Base-by-base conservation (phyloP, 2,797 vertebrate species). In the Diplodus sargus region DNA sequence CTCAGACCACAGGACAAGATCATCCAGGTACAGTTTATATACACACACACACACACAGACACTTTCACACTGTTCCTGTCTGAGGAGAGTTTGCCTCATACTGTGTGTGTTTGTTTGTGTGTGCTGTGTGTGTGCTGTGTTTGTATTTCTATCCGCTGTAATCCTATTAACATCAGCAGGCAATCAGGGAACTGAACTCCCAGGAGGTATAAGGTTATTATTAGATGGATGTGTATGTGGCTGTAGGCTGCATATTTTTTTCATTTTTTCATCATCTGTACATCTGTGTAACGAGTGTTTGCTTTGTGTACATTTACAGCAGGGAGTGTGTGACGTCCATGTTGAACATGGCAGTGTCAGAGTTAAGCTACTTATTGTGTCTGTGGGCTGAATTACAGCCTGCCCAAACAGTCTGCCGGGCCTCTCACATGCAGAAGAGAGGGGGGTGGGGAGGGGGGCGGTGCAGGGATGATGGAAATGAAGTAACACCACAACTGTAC, bases 1-100 rank as follows among this genome's bases (percentile, higher is more conserved):
- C 96, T 98, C 79, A 92, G 65, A 47, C 90, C 96, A 25, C 95
- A 96, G 88, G 97, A 98, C 93, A 94, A 96, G n/a, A 96, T 98
- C 34, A 48, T 97, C 9, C 95, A 97, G 97, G 97, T 98, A 88
- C 43, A 45, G 12, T 45, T 2, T 15, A 45, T 9, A 34, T 59
- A 42, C 53, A 60, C 14, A 18, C 66, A 59, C 58, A 52, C 71
- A 59, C 58, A 52, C 25, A 25, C 25, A 42, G 5, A 5, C 48
- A 28, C 18, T 39, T 28, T 28, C 28, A 28, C 28, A 28, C 4
- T 28, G 28, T 28, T 28, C 28, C 30, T 34, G 30, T 7, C 30
- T 34, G 30, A 34, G 6, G 34, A 34, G 34, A 34, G 34, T 34
- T 11, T 39, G 28, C 18, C 4, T 17, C 13, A 49, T 8, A 1